A percentile compares a stretch with the other conserved stretches of the same genome.
These are phyloP conservation scores for Holothuria glaberrima DNA, from an alignment of 35 echinoderm and acorn worm genomes.

Conservation along the genomic window DNA sequence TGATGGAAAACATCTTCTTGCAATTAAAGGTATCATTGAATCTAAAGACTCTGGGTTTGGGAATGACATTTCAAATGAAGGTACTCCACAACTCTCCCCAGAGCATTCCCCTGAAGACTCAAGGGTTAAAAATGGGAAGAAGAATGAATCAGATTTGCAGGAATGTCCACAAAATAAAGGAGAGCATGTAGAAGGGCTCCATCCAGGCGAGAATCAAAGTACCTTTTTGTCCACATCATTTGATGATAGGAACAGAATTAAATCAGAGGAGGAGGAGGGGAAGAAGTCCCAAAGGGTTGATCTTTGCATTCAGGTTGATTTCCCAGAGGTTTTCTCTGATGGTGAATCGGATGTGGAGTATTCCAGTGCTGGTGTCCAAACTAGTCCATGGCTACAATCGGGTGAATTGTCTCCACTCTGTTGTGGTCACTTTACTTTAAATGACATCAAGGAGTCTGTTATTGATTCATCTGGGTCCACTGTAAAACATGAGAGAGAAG, in stretches of 20 bases:
- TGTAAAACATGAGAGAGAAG: no score
- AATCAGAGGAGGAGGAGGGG: background rate
- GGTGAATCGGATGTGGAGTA: constrained; percentile 26
- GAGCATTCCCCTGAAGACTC: background rate
- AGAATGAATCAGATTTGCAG: no score
- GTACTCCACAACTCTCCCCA: constrained; percentile 78
- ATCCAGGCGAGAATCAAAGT: no score
- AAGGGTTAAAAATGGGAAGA: no score
- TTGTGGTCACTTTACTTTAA: background rate
- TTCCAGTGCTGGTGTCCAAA: constrained; percentile 61
- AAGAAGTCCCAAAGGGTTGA: background rate
- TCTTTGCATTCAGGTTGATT: constrained; percentile 35
- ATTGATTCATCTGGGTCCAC: no score
- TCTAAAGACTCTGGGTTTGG: constrained; percentile 96
- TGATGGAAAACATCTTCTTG: constrained; percentile 68
- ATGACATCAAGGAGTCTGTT: no score
- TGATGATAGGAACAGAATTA: constrained; percentile 7
- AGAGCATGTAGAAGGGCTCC: no score
- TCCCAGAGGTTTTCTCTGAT: constrained; percentile 13
- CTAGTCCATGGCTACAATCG: constrained; percentile 70
- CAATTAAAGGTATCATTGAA: constrained; percentile 84
- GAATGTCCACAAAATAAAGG: no score
- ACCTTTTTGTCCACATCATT: no score
- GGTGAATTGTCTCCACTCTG: constrained; percentile 72
- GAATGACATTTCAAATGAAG: constrained; percentile 75